Base-by-base conservation (phyloP, 2,888 invertebrate genomes). In the Julus scanicus region DNA sequence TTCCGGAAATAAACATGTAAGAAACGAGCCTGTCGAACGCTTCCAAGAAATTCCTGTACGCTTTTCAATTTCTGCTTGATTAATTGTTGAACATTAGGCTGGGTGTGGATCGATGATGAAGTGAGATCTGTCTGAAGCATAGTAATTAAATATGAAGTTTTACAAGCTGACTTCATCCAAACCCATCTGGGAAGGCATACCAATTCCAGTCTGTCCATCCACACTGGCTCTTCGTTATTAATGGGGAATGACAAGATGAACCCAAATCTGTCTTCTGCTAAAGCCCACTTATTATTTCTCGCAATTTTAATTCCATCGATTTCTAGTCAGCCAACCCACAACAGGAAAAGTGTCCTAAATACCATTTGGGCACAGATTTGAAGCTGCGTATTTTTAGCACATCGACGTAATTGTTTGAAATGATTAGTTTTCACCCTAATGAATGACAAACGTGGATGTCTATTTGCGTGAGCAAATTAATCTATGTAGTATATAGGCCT, bases 111-210 rank as follows among this genome's bases (percentile, higher is more conserved):
- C 20, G 63, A 71, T 71, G 63, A 71, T 71, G 20, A 20, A 71
- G 63, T 71, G 63, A 20, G 63, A 71, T 71, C 63, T 71, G 63
- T 71, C 63, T 71, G 63, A 71, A 71, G 63, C 63, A 71, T 29
- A 71, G 9, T 71, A 71, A 71, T 71, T 71, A 71, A 71, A 71
- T 71, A 71, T 20, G 63, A 71, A 71, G 63, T 71, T 71, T 29
- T 71, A 29, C 63, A 29, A 20, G 63, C 63, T 4, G 63, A 71
- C 63, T 71, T 71, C 63, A 71, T 71, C 63, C 63, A 71, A 20
- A 29, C 20, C 63, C 53, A 53, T 57, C 17, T 71, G 8, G 63
- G 20, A 71, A 5, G 20, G 63, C 20, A 20, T 20, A 3, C 17
- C 20, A 71, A 71, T 71, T 71, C 20, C 63, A 29, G 63, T 20